Evolutionary conservation across 2,888 invertebrate genomes (phyloP).

Genomic region (Synergus japonicus): DNA sequence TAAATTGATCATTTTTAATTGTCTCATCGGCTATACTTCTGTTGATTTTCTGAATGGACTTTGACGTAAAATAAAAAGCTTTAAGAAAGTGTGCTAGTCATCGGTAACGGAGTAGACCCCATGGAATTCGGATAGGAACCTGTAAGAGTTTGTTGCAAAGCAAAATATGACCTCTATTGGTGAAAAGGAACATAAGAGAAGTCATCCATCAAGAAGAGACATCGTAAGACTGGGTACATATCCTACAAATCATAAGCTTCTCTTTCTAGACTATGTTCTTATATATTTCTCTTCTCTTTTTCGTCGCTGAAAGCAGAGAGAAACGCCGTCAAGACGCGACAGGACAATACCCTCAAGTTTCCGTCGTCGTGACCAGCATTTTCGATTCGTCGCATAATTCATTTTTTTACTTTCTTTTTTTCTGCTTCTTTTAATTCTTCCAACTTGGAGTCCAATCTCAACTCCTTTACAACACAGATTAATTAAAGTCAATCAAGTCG

Average conservation of each 20-base stretch:
- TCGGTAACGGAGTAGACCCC: constrained; percentile 7
- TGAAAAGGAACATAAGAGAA: constrained; percentile 26
- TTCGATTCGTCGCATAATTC: constrained; percentile 66
- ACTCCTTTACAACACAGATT: constrained; percentile 8
- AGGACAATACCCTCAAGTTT: constrained; percentile 65
- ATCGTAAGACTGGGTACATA: constrained; percentile 13
- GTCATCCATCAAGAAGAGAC: constrained; percentile 36
- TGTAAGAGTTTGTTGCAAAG: constrained; percentile 33
- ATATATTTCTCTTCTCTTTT: constrained; percentile 38
- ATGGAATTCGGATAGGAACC: constrained; percentile 34
- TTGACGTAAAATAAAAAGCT: not conserved
- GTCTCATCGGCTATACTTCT: not conserved
- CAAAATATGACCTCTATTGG: constrained; percentile 21
- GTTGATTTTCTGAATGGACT: not conserved
- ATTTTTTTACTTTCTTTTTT: constrained; percentile 52
- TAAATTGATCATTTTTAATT: too few relatives aligned
- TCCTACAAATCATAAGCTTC: constrained; percentile 33
- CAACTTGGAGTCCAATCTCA: constrained; percentile 2
- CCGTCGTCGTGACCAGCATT: constrained; percentile 65
- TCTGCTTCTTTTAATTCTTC: constrained; percentile 16
- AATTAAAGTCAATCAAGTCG: constrained; percentile 15
- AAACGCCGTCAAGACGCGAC: constrained; percentile 54
- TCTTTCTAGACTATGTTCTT: constrained; percentile 11
- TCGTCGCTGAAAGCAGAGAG: constrained; percentile 48
- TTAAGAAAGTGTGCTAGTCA: not conserved